Percentiles rank a stretch among this genome's conserved stretches.
Evolutionary conservation across 2,113 vertebrate species (phyloP).

Genomic region (Oreochromis tanganicae): DNA sequence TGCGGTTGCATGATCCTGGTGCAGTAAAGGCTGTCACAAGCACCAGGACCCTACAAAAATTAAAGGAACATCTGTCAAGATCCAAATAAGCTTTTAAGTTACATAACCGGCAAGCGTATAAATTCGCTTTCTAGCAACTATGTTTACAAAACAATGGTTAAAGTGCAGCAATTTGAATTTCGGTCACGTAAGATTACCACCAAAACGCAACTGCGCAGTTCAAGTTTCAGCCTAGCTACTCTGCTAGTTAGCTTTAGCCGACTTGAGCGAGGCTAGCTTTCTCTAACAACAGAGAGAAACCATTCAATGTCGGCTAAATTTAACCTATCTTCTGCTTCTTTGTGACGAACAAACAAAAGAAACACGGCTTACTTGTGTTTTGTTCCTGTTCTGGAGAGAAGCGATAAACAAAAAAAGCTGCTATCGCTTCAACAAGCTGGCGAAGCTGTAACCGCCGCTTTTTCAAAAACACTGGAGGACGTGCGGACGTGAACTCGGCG

Average conservation of each 20-base stretch:
- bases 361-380: background rate
- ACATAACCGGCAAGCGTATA: background rate
- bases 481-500: background rate
- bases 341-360: background rate
- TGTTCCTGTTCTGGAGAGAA: background rate
- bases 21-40: background rate
- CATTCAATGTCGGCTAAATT: accelerated
- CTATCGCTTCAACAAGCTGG: background rate
- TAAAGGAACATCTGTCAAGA: background rate
- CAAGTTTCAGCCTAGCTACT: background rate
- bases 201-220: background rate
- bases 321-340: background rate
- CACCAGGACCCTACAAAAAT: background rate
- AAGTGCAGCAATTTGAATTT: background rate
- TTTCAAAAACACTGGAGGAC: constrained; percentile 56
- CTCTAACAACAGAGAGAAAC: background rate
- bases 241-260: background rate
- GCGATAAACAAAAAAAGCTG: accelerated
- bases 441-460: constrained; percentile 48
- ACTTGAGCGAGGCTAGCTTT: background rate
- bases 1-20: constrained; percentile 42
- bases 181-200: background rate
- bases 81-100: background rate
- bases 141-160: background rate
- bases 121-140: background rate